Conservation (phyloP, 1,140 invertebrate species). For the Heliconius congener region DNA sequence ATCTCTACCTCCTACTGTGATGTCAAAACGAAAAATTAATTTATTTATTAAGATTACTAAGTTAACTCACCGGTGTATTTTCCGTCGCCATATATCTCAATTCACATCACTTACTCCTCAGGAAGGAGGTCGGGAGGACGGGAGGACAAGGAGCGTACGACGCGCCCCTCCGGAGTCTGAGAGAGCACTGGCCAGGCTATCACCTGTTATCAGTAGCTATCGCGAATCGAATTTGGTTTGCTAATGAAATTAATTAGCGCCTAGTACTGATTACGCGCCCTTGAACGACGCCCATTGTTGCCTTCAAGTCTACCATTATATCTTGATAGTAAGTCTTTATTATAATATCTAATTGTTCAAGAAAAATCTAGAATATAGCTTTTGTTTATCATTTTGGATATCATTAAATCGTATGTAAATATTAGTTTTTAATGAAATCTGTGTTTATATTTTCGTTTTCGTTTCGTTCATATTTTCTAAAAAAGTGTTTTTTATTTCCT, state of each 20-base stretch:
- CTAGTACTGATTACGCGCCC: neutral
- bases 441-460: too few relatives aligned
- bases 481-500: too few relatives aligned
- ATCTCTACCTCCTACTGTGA: too few relatives aligned
- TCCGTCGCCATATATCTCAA: neutral
- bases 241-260: constrained; percentile 27
- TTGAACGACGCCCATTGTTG: neutral
- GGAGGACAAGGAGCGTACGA: neutral
- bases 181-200: neutral
- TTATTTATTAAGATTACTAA: neutral
- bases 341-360: too few relatives aligned
- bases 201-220: constrained; percentile 28
- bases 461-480: too few relatives aligned
- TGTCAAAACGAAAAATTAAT: too few relatives aligned
- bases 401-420: too few relatives aligned
- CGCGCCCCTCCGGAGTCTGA: constrained; percentile 8
- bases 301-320: neutral
- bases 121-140: neutral
- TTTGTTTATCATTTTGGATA: too few relatives aligned
- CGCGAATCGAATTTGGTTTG: constrained; percentile 35
- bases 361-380: too few relatives aligned
- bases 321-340: neutral
- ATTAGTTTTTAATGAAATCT: too few relatives aligned
- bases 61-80: neutral
- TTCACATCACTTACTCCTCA: neutral